Evolutionary conservation across 2,888 invertebrate species (phyloP), one percentile per base, ranked within the genome.

Genomic region (Girardia tigrina): DNA sequence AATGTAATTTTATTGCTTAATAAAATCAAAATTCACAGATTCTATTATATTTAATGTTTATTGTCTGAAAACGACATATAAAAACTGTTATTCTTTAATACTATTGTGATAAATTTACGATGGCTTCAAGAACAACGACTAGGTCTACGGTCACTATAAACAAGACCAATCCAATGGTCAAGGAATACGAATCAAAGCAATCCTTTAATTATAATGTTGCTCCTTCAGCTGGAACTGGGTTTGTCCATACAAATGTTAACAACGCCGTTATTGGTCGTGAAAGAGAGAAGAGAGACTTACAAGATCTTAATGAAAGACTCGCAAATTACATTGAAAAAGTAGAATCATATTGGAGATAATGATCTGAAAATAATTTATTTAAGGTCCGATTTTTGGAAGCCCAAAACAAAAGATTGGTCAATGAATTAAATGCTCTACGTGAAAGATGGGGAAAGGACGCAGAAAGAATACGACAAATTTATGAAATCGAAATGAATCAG

Each of bases 311-410:
- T 80, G 86, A 86, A 79, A 81, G 86, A 73, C 84, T 86, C 75
- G 86, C 86, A 77, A 82, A 81, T 80, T 86, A 86, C 81, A 86
- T 86, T 78, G 86, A 86, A 81, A 85, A 86, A 80, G 80, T 81
- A 12, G 20, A 70, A 12, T 8, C 20, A 70, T 70, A 70, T 70
- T 70, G 12, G 12, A 28, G 28, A 72, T 8, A 27, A 14, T n/a
- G 16, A 28, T 72, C 16, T 6, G 23, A n/a, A 72, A 27, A 72
- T 26, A 72, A 28, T 28, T 8, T 72, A 72, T 27, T 27, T 23
- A 69, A 78, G 36, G 82, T 82, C 23, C 79, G 84, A 70, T 85
- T 84, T 78, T 79, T 85, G 73, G 84, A 85, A 78, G 84, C 84
- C 23, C 85, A 85, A 79, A 84, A 85, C 80, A 79, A 81, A 73